Conservation (phyloP, 64 coral and sea anemone genomes). For the Anthopleura sola region DNA sequence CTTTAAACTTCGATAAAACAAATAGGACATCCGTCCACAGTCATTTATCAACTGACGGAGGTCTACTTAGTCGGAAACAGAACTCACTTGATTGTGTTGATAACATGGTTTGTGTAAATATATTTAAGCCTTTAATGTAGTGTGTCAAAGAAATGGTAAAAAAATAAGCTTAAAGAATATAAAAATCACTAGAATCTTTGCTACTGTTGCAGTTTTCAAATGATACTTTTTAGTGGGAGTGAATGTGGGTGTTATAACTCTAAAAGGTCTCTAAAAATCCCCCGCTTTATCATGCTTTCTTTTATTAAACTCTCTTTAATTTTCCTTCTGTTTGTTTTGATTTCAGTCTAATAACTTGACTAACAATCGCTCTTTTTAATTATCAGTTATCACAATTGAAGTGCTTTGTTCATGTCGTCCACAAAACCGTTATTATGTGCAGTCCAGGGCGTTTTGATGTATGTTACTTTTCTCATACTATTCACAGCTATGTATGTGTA, state of each 20-base stretch:
- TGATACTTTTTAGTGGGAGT: neutral
- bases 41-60: neutral
- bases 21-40: neutral
- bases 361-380: neutral
- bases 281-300: neutral
- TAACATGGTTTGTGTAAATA: slow-evolving; percentile 1
- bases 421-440: neutral
- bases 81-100: neutral
- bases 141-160: neutral
- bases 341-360: neutral
- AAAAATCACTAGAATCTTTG: neutral
- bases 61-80: neutral
- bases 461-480: no score
- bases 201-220: neutral
- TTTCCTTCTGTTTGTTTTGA: neutral
- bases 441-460: neutral
- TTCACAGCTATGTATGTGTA: no score
- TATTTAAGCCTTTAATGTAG: slow-evolving; percentile 7
- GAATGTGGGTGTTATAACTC: neutral
- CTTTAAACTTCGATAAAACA: neutral
- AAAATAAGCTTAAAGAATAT: neutral
- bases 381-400: neutral
- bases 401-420: neutral
- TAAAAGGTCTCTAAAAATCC: neutral
- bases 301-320: neutral